Evolutionary conservation across 2,113 vertebrate genomes (phyloP).

Genomic region (Benitochromis conjunctus): DNA sequence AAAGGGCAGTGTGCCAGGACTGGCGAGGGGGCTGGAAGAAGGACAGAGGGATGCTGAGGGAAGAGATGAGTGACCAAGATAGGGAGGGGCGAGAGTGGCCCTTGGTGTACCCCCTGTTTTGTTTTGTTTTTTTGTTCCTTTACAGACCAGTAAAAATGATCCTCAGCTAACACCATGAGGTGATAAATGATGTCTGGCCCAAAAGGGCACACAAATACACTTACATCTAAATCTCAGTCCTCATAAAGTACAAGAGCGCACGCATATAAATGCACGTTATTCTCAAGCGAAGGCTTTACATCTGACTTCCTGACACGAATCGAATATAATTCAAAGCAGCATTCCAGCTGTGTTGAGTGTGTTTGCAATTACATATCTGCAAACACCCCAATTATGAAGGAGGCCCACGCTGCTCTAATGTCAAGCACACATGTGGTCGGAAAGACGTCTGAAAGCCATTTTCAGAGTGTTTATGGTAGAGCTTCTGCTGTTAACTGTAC

Average conservation of each 20-base stretch:
- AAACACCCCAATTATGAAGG: conserved; percentile 50
- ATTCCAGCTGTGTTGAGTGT: conserved; percentile 50
- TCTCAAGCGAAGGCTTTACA: neutral
- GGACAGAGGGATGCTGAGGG: neutral
- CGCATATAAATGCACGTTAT: neutral
- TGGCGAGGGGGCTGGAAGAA: neutral
- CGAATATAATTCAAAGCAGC: conserved; percentile 38
- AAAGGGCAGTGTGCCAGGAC: conserved; percentile 26
- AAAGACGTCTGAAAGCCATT: conserved; percentile 55
- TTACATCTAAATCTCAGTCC: neutral
- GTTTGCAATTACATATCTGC: conserved; percentile 63
- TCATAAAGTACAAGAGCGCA: neutral
- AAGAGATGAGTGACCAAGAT: neutral
- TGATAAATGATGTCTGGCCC: conserved; percentile 28
- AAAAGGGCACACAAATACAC: neutral
- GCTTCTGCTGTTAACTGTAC: conserved; percentile 25
- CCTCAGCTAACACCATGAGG: neutral
- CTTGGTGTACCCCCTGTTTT: neutral
- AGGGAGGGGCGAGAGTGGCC: neutral
- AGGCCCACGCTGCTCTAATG: conserved; percentile 26
- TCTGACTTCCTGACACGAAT: conserved; percentile 25
- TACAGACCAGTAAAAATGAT: conserved; percentile 21
- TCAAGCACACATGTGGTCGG: conserved; percentile 42
- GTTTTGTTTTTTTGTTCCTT: conserved; percentile 19
- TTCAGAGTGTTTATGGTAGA: conserved; percentile 50